phyloP scores from a whole-genome alignment of 2,113 vertebrate genomes.

The Hypocryptadius cinnamomeus region DNA sequence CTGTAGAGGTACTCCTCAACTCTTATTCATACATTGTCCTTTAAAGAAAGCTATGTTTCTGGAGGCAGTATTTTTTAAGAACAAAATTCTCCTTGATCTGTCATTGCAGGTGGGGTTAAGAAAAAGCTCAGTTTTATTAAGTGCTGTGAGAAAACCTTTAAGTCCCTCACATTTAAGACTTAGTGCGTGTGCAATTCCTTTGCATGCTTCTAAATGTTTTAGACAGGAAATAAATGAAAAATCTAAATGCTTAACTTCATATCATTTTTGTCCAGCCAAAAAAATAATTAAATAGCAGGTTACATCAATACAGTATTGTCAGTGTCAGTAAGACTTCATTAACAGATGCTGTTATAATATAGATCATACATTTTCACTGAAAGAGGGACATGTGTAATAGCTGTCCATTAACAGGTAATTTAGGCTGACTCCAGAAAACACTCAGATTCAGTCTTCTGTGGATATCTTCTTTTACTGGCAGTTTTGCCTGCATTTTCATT shows the following conservation, averaged over 20 bases:
- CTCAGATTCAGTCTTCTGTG: not conserved
- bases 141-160: not conserved
- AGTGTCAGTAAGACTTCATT: not conserved
- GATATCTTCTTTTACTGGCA: not conserved
- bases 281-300: not conserved
- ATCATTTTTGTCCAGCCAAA: not conserved
- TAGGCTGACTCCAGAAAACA: not conserved
- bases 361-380: not conserved
- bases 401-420: not conserved
- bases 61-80: not conserved
- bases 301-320: not conserved
- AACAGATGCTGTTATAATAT: not conserved
- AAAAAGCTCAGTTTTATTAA: conserved; percentile 6
- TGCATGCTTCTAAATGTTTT: not conserved
- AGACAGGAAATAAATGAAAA: not conserved
- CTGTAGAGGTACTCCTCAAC: not conserved
- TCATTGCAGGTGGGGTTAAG: not conserved
- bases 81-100: not conserved
- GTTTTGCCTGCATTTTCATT: not conserved
- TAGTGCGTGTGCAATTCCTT: not conserved
- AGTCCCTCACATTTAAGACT: not conserved
- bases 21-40: not conserved
- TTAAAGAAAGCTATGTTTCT: not conserved
- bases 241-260: not conserved
- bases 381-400: not conserved